A percentile compares a stretch with the other conserved stretches of the same genome.
phyloP scores from a whole-genome alignment of 2,797 vertebrate species.

The Cephalopachus bancanus region DNA sequence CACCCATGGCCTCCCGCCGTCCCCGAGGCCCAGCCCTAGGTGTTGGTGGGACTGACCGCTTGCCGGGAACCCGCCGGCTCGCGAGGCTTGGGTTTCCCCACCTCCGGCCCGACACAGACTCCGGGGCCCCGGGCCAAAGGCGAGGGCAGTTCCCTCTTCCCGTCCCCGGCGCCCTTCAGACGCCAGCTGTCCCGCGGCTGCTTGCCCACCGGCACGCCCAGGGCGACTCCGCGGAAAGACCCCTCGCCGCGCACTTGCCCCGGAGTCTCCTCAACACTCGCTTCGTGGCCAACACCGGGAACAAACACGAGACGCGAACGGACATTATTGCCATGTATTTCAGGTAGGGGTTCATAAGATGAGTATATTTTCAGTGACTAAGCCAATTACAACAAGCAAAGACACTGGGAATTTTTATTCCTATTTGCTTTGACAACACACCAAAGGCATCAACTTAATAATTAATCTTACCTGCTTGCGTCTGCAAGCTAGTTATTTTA shows the following conservation, averaged over 20 bases:
- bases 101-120: too few species aligned
- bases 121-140: too few species aligned
- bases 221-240: too few species aligned
- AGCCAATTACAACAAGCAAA: neutral
- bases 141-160: too few species aligned
- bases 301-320: neutral
- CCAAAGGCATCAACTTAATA: neutral
- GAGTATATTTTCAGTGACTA: neutral
- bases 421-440: slow-evolving; percentile 22
- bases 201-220: neutral
- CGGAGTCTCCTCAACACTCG: accelerated
- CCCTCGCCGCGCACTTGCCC: too few species aligned
- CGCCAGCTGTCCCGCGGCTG: too few species aligned
- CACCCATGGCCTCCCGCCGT: too few species aligned
- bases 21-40: too few species aligned
- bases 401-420: slow-evolving; percentile 33
- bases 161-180: too few species aligned
- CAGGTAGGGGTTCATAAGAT: neutral
- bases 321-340: neutral
- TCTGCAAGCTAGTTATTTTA: neutral
- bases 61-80: too few species aligned
- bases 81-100: too few species aligned
- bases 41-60: too few species aligned
- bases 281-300: accelerated
- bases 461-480: neutral